A percentile compares a stretch with the other conserved stretches of the same genome.
Conservation (phyloP, 2,888 invertebrate genomes). For the Sinohyriopsis cumingii region DNA sequence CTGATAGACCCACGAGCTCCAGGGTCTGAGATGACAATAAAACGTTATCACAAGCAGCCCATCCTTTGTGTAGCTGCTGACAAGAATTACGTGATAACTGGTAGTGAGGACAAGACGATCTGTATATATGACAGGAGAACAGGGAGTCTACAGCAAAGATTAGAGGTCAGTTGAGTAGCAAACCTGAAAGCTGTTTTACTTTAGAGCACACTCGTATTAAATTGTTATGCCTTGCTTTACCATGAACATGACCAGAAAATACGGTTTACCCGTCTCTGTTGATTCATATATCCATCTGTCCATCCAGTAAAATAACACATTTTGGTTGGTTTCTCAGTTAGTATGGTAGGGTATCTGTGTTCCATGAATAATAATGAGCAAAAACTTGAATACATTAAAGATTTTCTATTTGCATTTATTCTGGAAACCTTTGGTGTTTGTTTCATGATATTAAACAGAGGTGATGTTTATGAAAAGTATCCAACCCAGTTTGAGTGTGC, state of each 20-base stretch:
- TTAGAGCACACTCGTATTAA: too few relatives aligned
- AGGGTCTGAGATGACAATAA: conserved; percentile 27
- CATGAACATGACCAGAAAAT: too few relatives aligned
- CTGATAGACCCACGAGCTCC: conserved; percentile 63
- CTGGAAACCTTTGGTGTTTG: neutral
- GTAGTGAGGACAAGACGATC: conserved; percentile 67
- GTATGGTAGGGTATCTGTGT: too few relatives aligned
- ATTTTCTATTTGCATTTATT: neutral
- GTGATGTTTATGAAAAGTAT: too few relatives aligned
- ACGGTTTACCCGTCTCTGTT: too few relatives aligned
- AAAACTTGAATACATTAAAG: neutral
- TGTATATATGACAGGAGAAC: conserved; percentile 63
- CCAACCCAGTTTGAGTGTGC: too few relatives aligned
- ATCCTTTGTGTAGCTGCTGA: conserved; percentile 62
- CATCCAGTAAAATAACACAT: too few relatives aligned
- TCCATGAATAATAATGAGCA: neutral
- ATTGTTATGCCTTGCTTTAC: too few relatives aligned
- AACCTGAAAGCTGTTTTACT: too few relatives aligned
- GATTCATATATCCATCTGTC: too few relatives aligned
- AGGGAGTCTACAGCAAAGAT: conserved; percentile 47
- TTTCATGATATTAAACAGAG: too few relatives aligned
- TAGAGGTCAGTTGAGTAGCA: conserved; percentile 32
- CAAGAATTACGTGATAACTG: conserved; percentile 64
- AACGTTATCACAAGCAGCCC: conserved; percentile 58
- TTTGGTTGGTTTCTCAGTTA: too few relatives aligned